A percentile compares a stretch with the other conserved stretches of the same genome.
phyloP scores from a whole-genome alignment of 2,888 invertebrate genomes.

The Eupithecia dodoneata region DNA sequence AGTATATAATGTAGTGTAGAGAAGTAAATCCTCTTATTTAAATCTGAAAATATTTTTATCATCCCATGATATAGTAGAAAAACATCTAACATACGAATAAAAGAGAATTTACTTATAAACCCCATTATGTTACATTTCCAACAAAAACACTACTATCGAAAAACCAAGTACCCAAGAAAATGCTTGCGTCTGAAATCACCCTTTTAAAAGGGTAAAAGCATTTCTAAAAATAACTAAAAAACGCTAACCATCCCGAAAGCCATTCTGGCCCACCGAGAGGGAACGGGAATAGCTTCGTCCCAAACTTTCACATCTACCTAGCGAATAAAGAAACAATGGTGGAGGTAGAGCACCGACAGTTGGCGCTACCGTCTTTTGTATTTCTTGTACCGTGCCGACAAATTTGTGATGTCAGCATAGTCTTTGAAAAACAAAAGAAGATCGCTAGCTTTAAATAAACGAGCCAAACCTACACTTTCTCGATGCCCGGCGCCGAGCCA shows the following conservation, averaged over 20 bases:
- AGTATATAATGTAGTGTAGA: too few relatives aligned
- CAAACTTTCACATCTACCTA: conserved; percentile 48
- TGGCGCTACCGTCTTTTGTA: neutral
- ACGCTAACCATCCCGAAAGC: conserved; percentile 36
- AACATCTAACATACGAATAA: neutral
- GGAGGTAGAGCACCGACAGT: neutral
- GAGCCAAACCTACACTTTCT: conserved; percentile 28
- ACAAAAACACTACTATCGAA: conserved; percentile 13
- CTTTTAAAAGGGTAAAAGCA: conserved; percentile 38
- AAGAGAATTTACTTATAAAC: neutral
- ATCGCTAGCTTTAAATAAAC: neutral
- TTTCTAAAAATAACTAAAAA: conserved; percentile 40
- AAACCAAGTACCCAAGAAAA: conserved; percentile 24
- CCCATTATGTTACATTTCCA: conserved; percentile 7
- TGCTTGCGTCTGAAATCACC: conserved; percentile 32
- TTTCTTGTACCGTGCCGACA: neutral
- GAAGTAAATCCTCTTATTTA: too few relatives aligned
- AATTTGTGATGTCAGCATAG: neutral
- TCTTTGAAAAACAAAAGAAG: neutral
- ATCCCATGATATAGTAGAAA: neutral
- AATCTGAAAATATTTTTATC: too few relatives aligned
- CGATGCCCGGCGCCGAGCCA: conserved; percentile 8
- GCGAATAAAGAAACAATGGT: conserved; percentile 45
- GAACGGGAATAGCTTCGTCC: conserved; percentile 44
- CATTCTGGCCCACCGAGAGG: conserved; percentile 37